Percentiles rank a stretch among this genome's conserved stretches.
Evolutionary conservation across 2,113 vertebrate species (phyloP).

Genomic region (Crotalus viridis): DNA sequence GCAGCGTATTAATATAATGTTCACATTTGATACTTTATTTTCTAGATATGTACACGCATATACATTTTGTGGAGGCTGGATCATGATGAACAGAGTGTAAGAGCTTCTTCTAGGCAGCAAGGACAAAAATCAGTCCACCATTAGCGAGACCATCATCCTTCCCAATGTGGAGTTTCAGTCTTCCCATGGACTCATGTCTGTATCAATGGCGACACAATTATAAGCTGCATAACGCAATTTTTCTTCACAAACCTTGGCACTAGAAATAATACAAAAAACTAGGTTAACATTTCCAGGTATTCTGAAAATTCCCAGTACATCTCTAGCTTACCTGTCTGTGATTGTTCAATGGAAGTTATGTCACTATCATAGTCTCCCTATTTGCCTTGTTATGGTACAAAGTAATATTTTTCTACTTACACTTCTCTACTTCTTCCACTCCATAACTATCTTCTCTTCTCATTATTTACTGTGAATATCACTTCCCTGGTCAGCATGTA

Average conservation of each 20-base stretch:
- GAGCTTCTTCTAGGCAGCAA: slow-evolving; percentile 2
- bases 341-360: background rate
- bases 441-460: background rate
- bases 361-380: background rate
- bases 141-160: background rate
- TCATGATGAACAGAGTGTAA: background rate
- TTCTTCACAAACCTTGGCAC: slow-evolving; percentile 94
- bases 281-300: background rate
- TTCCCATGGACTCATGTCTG: slow-evolving; percentile 97
- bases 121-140: background rate
- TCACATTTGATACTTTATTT: slow-evolving; percentile 56
- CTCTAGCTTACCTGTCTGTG: background rate
- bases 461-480: background rate
- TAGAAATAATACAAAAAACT: slow-evolving; percentile 45
- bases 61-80: slow-evolving; percentile 19
- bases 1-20: background rate
- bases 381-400: background rate
- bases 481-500: background rate
- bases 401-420: background rate
- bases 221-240: slow-evolving; percentile 96
- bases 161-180: slow-evolving; percentile 71
- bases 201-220: slow-evolving; percentile 97
- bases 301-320: background rate
- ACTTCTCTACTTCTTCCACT: too few species aligned
- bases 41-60: slow-evolving; percentile 24